phyloP scores from a whole-genome alignment of 2,797 vertebrate species.

The Gymnothorax reevesii region DNA sequence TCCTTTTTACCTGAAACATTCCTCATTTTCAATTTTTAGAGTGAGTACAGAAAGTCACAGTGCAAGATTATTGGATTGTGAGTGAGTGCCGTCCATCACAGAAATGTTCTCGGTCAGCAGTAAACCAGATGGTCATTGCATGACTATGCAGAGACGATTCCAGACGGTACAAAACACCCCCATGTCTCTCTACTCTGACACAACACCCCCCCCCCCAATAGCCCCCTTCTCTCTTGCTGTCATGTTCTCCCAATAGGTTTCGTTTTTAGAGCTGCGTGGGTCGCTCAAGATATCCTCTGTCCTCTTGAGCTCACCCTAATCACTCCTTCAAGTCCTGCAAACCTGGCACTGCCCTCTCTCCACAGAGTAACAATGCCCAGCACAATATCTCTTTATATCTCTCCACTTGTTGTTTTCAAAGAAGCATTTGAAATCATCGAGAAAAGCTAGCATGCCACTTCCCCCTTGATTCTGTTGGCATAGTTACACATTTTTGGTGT shows the following conservation, averaged over 20 bases:
- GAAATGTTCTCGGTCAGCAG: neutral
- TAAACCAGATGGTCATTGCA: neutral
- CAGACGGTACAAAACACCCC: neutral
- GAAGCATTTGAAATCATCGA: neutral
- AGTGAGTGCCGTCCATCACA: neutral
- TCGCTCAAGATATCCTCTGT: neutral
- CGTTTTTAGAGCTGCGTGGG: neutral
- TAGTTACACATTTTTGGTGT: slow-evolving; percentile 6
- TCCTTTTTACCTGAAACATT: neutral
- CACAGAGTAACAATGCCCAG: neutral
- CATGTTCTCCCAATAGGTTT: neutral
- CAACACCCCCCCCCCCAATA: neutral
- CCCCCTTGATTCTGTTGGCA: neutral
- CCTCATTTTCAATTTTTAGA: slow-evolving; percentile 6
- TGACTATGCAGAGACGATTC: neutral
- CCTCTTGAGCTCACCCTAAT: neutral
- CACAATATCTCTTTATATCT: neutral
- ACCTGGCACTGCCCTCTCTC: neutral
- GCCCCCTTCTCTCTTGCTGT: neutral
- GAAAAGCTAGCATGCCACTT: neutral
- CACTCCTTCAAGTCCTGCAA: neutral
- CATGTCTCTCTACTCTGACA: neutral
- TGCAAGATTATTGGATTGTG: neutral
- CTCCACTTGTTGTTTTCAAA: neutral
- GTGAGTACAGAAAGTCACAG: neutral